phyloP scores from a whole-genome alignment of 1,140 invertebrate genomes.

The Microplitis mediator region DNA sequence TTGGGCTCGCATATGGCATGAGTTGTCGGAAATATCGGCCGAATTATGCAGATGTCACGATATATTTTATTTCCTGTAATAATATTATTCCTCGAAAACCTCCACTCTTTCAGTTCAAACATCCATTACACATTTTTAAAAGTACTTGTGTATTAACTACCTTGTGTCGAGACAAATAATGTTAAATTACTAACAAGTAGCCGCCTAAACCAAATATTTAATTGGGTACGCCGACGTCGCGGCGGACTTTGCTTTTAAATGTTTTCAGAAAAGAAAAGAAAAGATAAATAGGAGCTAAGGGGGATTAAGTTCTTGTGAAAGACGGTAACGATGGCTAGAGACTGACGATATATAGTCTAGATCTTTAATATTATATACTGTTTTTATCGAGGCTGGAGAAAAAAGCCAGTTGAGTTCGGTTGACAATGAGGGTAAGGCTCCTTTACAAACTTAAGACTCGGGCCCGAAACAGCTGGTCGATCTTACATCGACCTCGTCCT shows the following conservation, averaged over 20 bases:
- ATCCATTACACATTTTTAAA: background rate
- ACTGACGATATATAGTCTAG: too few species aligned
- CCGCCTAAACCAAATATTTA: too few species aligned
- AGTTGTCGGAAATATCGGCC: slow-evolving; percentile 16
- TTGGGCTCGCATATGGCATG: slow-evolving; percentile 35
- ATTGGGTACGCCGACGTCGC: too few species aligned
- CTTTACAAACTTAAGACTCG: slow-evolving; percentile 52
- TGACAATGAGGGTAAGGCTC: slow-evolving; percentile 52
- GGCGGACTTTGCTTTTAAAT: too few species aligned
- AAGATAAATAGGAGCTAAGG: too few species aligned
- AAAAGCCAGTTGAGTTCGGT: slow-evolving; percentile 29
- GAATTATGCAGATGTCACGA: slow-evolving; percentile 16
- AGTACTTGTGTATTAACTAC: background rate
- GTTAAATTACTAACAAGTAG: too few species aligned
- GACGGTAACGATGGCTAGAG: too few species aligned
- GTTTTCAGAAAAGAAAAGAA: too few species aligned
- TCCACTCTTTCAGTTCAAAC: background rate
- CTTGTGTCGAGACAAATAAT: slow-evolving; percentile 10
- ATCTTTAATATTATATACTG: background rate
- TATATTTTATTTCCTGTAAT: slow-evolving; percentile 9
- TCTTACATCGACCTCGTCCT: background rate
- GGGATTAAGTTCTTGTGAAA: too few species aligned
- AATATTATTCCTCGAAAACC: background rate
- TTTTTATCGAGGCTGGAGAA: slow-evolving; percentile 31
- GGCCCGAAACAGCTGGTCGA: slow-evolving; percentile 49